These are phyloP conservation scores for Drosophila oshimai DNA, from an alignment of 1,140 invertebrate genomes.

Conservation along the genomic window DNA sequence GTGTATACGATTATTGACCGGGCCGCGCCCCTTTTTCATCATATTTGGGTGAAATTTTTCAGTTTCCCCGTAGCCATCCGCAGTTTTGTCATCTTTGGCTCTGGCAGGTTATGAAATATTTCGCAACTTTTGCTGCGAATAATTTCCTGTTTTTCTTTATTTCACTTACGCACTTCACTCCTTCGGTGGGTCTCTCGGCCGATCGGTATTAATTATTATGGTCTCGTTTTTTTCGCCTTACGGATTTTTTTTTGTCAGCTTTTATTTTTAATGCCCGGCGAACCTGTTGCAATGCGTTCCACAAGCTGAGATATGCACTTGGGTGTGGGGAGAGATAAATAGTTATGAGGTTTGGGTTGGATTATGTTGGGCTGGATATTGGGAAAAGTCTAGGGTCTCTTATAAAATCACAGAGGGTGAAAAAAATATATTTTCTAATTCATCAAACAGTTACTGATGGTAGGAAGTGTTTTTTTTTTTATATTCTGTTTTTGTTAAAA, in stretches of 20 bases:
- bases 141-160: constrained; percentile 73
- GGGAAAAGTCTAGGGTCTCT: not conserved
- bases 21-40: not conserved
- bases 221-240: constrained; percentile 31
- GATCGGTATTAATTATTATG: constrained; percentile 69
- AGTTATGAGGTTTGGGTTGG: constrained; percentile 2
- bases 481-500: too few relatives aligned
- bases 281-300: constrained; percentile 68
- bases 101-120: constrained; percentile 67
- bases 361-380: not conserved
- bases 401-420: too few relatives aligned
- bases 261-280: constrained; percentile 45
- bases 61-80: constrained; percentile 2
- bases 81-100: constrained; percentile 49
- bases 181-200: constrained; percentile 47
- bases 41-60: not conserved
- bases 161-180: constrained; percentile 65
- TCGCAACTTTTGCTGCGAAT: constrained; percentile 45
- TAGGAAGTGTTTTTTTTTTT: not conserved
- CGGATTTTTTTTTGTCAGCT: constrained; percentile 6
- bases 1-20: constrained; percentile 2
- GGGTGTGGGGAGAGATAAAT: constrained; percentile 28
- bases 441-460: too few relatives aligned
- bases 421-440: not conserved
- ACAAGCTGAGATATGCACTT: constrained; percentile 6